A percentile compares a stretch with the other conserved stretches of the same genome.
Conservation (phyloP, 2,888 invertebrate species). For the Gari tellinella region DNA sequence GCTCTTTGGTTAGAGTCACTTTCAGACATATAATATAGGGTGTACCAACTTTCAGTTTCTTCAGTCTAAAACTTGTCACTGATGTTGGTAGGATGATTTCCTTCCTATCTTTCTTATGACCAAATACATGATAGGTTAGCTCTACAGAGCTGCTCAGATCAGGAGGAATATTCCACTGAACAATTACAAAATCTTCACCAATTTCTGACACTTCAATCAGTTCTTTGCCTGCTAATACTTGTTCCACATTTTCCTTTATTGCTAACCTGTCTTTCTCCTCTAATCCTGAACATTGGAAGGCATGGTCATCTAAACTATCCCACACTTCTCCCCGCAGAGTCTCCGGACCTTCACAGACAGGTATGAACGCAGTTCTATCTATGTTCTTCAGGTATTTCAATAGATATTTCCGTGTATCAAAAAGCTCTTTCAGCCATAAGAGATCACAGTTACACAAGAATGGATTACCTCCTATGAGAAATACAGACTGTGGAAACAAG, state of each 20-base stretch:
- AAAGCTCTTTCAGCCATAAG: conserved; percentile 66
- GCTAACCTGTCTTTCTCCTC: background rate
- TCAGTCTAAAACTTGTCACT: conserved; percentile 38
- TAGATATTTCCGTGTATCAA: conserved; percentile 66
- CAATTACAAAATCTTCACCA: conserved; percentile 24
- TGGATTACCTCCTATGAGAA: conserved; percentile 62
- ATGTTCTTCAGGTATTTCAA: conserved; percentile 60
- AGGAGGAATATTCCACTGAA: conserved; percentile 49
- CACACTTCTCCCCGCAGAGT: conserved; percentile 55
- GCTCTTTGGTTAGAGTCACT: background rate
- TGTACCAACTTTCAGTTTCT: conserved; percentile 30
- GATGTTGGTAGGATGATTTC: conserved; percentile 32
- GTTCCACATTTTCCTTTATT: conserved; percentile 20
- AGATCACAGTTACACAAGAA: conserved; percentile 61
- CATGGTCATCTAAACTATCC: conserved; percentile 63
- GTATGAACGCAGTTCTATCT: conserved; percentile 58
- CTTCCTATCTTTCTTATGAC: conserved; percentile 38
- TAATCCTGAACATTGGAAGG: conserved; percentile 57
- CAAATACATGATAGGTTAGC: conserved; percentile 55
- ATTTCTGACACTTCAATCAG: conserved; percentile 38
- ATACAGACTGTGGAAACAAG: conserved; percentile 61
- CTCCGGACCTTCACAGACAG: conserved; percentile 61
- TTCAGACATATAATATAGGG: conserved; percentile 59
- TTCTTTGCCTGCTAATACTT: conserved; percentile 29
- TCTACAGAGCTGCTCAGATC: conserved; percentile 17